phyloP scores from a whole-genome alignment of 2,888 invertebrate genomes.

The Drosophila mimetica region DNA sequence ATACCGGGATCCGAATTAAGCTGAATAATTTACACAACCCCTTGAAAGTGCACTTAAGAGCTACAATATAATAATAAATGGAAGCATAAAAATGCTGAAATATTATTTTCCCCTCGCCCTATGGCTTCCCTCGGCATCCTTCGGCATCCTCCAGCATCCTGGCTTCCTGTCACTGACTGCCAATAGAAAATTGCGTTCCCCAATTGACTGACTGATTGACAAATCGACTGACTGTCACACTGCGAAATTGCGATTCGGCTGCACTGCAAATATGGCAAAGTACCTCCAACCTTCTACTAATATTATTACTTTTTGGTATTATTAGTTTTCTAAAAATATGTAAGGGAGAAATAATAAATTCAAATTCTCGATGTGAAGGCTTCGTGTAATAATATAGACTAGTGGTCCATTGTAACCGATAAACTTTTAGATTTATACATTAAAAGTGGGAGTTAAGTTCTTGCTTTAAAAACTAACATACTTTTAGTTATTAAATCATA shows the following conservation, averaged over 20 bases:
- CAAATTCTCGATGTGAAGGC: too few relatives aligned
- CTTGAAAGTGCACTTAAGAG: constrained; percentile 72
- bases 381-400: too few relatives aligned
- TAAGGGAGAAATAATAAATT: too few relatives aligned
- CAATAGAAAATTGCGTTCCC: constrained; percentile 72
- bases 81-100: constrained; percentile 40
- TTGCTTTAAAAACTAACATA: too few relatives aligned
- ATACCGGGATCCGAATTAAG: constrained; percentile 72
- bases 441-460: too few relatives aligned
- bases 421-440: too few relatives aligned
- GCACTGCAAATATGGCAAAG: background rate
- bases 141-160: constrained; percentile 23
- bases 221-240: constrained; percentile 28
- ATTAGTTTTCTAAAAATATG: too few relatives aligned
- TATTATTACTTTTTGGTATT: too few relatives aligned
- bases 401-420: too few relatives aligned
- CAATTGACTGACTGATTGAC: constrained; percentile 53
- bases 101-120: constrained; percentile 39
- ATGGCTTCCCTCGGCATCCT: background rate
- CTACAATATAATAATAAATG: constrained; percentile 46
- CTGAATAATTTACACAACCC: constrained; percentile 80
- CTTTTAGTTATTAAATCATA: background rate
- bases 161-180: constrained; percentile 57
- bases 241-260: constrained; percentile 13
- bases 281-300: too few relatives aligned